Conservation (phyloP, 2,113 vertebrate genomes). For the Morone chrysops region DNA sequence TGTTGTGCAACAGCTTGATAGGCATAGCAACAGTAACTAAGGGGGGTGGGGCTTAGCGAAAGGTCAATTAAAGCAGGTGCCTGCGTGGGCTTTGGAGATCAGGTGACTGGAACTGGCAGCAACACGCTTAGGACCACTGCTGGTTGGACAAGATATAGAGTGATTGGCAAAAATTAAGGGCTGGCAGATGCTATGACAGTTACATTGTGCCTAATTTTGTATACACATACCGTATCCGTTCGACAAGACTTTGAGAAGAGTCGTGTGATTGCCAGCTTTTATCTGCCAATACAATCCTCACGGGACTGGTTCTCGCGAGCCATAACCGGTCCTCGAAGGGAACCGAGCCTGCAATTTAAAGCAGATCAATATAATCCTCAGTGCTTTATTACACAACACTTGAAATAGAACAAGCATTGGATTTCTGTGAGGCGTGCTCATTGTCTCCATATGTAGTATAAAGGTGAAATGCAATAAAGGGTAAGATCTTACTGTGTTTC, state of each 20-base stretch:
- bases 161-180: not conserved
- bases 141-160: not conserved
- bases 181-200: not conserved
- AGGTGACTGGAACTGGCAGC: too few relatives aligned
- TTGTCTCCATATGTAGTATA: not conserved
- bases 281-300: slow-evolving; percentile 47
- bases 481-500: not conserved
- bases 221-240: not conserved
- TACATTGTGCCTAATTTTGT: not conserved
- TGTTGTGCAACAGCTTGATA: too few relatives aligned
- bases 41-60: too few relatives aligned
- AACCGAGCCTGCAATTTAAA: slow-evolving; percentile 51
- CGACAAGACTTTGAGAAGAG: not conserved
- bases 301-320: slow-evolving; percentile 8
- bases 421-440: slow-evolving; percentile 20
- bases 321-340: slow-evolving; percentile 24
- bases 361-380: slow-evolving; percentile 56
- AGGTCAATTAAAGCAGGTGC: too few relatives aligned
- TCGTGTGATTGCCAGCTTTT: slow-evolving; percentile 47
- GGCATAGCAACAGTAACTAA: too few relatives aligned
- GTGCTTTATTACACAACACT: slow-evolving; percentile 32
- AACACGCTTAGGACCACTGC: too few relatives aligned
- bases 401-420: slow-evolving; percentile 50
- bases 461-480: slow-evolving; percentile 26
- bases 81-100: too few relatives aligned